Percentiles rank a stretch among this genome's conserved stretches.
Conservation (phyloP, 2,888 invertebrate genomes). For the Heterodera filipjevi region DNA sequence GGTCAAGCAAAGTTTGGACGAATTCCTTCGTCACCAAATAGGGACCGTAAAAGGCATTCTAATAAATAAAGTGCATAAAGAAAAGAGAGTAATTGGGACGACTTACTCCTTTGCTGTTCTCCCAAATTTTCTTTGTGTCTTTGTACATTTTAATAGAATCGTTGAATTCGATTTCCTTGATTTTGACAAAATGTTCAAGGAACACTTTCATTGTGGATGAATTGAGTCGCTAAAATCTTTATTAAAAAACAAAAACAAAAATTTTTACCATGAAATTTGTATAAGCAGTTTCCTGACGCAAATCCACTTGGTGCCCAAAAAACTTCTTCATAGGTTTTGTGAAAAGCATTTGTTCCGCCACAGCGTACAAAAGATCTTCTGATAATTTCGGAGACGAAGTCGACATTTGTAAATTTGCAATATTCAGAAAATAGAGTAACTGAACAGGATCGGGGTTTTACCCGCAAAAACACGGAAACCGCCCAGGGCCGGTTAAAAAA, state of each 20-base stretch:
- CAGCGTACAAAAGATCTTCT: background rate
- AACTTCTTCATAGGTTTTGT: background rate
- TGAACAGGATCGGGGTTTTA: too few species aligned
- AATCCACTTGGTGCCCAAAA: background rate
- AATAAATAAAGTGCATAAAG: background rate
- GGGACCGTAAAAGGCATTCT: constrained; percentile 5
- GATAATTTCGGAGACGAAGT: background rate
- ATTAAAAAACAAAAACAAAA: background rate
- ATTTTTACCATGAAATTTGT: background rate
- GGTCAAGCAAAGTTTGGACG: background rate
- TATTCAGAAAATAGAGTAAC: too few species aligned
- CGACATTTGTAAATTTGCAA: background rate
- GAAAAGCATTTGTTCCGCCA: background rate
- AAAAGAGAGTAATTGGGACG: background rate
- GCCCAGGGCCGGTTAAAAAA: too few species aligned
- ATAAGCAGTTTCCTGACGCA: background rate
- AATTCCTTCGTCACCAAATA: constrained; percentile 1
- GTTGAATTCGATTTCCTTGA: background rate
- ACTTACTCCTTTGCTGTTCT: background rate
- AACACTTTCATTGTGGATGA: constrained; percentile 5
- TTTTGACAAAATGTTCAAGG: background rate
- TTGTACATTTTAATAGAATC: background rate
- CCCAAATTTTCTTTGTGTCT: background rate
- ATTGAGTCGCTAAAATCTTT: background rate
- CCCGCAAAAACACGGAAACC: too few species aligned